Evolutionary conservation across 1,140 invertebrate species (phyloP).

Genomic region (Prorops nasuta): DNA sequence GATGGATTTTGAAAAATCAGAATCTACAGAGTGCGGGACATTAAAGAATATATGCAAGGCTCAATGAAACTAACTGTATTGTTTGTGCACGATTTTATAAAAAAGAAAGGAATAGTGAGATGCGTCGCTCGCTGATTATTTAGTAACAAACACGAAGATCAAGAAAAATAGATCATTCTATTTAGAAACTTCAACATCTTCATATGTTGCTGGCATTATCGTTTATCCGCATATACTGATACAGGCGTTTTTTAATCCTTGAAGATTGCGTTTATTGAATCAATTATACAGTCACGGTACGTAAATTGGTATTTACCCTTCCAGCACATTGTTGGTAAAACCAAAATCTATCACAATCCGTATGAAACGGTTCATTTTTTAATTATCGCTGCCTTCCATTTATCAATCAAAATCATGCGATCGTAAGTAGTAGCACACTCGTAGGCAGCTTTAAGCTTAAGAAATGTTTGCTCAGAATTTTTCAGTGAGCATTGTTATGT

Average conservation of each 20-base stretch:
- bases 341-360: slow-evolving; percentile 9
- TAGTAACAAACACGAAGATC: slow-evolving; percentile 13
- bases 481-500: too few species aligned
- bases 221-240: slow-evolving; percentile 19
- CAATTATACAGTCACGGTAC: not conserved
- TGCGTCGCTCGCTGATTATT: slow-evolving; percentile 15
- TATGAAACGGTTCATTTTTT: slow-evolving; percentile 26
- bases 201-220: slow-evolving; percentile 14
- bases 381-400: not conserved
- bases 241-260: slow-evolving; percentile 20
- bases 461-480: too few species aligned
- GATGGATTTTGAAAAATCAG: not conserved
- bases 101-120: slow-evolving; percentile 8
- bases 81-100: slow-evolving; percentile 28
- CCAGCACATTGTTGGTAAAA: not conserved
- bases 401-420: too few species aligned
- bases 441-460: too few species aligned
- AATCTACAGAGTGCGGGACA: not conserved
- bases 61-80: slow-evolving; percentile 7
- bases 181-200: slow-evolving; percentile 16
- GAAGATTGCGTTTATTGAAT: too few species aligned
- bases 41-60: not conserved
- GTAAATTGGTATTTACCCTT: not conserved
- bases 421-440: too few species aligned
- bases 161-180: slow-evolving; percentile 2